phyloP scores from a whole-genome alignment of 1,140 invertebrate species.

The Hyles euphorbiae region DNA sequence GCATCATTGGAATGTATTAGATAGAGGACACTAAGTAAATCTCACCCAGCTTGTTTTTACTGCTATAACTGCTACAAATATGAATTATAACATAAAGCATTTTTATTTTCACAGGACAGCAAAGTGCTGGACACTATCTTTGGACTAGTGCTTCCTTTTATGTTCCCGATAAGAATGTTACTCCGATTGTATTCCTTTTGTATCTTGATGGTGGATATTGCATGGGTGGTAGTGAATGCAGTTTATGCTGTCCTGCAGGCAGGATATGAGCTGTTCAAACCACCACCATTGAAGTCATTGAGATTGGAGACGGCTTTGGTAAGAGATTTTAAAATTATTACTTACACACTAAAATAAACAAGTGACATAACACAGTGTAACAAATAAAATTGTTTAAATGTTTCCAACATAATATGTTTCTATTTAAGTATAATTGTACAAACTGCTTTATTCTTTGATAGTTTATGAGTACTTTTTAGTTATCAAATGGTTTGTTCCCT shows the following conservation, averaged over 20 bases:
- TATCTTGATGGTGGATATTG: conserved; percentile 75
- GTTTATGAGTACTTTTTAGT: too few relatives aligned
- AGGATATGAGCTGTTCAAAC: conserved; percentile 73
- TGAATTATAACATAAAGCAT: conserved; percentile 8
- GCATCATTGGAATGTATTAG: too few relatives aligned
- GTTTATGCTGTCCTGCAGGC: conserved; percentile 74
- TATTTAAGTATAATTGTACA: too few relatives aligned
- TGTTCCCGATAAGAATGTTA: conserved; percentile 75
- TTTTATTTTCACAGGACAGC: conserved; percentile 38
- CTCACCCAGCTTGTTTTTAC: too few relatives aligned
- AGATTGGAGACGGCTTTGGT: conserved; percentile 79
- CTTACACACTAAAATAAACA: too few relatives aligned
- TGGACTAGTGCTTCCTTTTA: conserved; percentile 39
- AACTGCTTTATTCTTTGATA: too few relatives aligned
- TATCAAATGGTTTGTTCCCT: too few relatives aligned
- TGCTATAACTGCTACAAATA: too few relatives aligned
- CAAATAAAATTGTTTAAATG: too few relatives aligned
- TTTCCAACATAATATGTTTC: too few relatives aligned
- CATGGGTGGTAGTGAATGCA: conserved; percentile 73
- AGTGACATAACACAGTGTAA: too few relatives aligned
- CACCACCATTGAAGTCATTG: conserved; percentile 76
- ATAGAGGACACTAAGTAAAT: too few relatives aligned
- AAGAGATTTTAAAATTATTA: conserved; percentile 26
- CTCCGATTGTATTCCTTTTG: conserved; percentile 75
- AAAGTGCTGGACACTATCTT: conserved; percentile 28